Conservation (phyloP, 1,140 invertebrate genomes). For the Cotesia chilonis region DNA sequence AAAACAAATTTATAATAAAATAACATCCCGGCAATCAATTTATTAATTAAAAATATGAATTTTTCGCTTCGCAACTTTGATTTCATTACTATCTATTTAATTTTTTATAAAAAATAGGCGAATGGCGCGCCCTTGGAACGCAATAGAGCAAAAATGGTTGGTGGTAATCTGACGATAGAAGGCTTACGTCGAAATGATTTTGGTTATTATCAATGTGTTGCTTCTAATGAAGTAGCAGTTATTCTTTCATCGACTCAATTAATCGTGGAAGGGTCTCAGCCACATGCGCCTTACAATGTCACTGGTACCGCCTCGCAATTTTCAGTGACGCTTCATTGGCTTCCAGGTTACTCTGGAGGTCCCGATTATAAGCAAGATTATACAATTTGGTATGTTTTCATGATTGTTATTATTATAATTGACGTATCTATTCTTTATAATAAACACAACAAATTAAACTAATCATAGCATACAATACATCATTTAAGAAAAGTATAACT, state of each 20-base stretch:
- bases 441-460: too few species aligned
- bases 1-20: too few species aligned
- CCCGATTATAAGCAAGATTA: constrained; percentile 94
- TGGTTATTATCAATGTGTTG: constrained; percentile 94
- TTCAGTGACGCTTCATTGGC: constrained; percentile 88
- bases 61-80: too few species aligned
- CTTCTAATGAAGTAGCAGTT: constrained; percentile 93
- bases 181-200: constrained; percentile 88
- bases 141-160: constrained; percentile 77
- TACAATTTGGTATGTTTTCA: constrained; percentile 78
- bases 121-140: constrained; percentile 83
- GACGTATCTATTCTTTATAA: background rate
- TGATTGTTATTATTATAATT: background rate
- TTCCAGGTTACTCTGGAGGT: constrained; percentile 94
- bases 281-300: constrained; percentile 95
- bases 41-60: too few species aligned
- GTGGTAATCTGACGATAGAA: constrained; percentile 92
- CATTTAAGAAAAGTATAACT: too few species aligned
- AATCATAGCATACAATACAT: too few species aligned
- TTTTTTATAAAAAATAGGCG: constrained; percentile 61
- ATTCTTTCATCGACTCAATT: constrained; percentile 89
- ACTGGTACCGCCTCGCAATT: constrained; percentile 87
- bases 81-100: too few species aligned
- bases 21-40: too few species aligned
- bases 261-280: constrained; percentile 94